Base-by-base conservation (phyloP, 2,888 invertebrate species). In the Ypsolopha scabrella region DNA sequence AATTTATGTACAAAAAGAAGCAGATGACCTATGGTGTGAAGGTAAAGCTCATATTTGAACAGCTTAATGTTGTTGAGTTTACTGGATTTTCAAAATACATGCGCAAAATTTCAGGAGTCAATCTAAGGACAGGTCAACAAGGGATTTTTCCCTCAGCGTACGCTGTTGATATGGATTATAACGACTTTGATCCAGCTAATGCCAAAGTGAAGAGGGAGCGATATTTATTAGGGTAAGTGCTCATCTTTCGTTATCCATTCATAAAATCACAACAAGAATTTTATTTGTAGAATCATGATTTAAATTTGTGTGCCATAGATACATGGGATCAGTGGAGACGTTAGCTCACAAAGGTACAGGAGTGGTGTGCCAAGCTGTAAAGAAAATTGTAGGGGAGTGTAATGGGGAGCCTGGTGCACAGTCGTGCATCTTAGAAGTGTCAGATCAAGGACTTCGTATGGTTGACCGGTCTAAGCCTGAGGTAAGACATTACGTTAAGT, bases 71-170 rank as follows among this genome's bases (percentile, higher is more conserved):
- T 24, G 4, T 24, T 24, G 2, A 3, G 4, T 24, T 24, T 2
- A 24, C 2, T 24, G 24, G 24, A 24, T 24, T 24, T 24, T 24
- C 24, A 24, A 4, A 24, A 24, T 24, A 24, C 4, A 24, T 4
- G 4, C 4, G 24, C 24, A 24, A 24, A 56, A 46, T 86, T 80
- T 45, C 72, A 96, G 96, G 96, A 47, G 95, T 98, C 0, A 99
- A 99, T 82, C 87, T 99, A 60, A 89, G 98, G 63, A 96, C 97
- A 2, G 97, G 96, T 10, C 90, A 95, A 59, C 93, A 93, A 75
- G 99, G 99, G 35, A 96, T 98, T 58, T 99, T 99, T 70, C 99
- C 99, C 2, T 95, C 97, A 54, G 98, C 98, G 10, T 98, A 98
- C 69, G 98, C 97, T 35, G 98, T 97, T 33, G 98, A 99, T 72